A percentile compares a stretch with the other conserved stretches of the same genome.
Conservation (phyloP, 2,888 invertebrate species). For the Dynastes tityus region DNA sequence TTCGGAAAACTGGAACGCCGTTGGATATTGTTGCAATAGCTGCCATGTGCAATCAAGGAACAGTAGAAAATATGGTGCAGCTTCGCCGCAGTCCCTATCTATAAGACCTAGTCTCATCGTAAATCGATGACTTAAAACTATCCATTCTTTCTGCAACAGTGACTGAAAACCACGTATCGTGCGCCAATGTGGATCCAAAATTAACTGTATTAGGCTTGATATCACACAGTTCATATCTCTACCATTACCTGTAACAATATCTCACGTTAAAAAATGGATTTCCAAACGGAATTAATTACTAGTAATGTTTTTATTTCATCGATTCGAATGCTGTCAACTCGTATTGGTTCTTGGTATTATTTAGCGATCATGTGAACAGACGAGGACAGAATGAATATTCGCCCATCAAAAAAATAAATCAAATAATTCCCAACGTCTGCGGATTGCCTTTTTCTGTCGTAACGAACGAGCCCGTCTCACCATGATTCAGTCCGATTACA, state of each 20-base stretch:
- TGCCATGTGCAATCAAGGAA: slow-evolving; percentile 97
- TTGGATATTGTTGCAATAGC: slow-evolving; percentile 88
- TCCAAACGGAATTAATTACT: background rate
- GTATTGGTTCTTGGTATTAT: too few species aligned
- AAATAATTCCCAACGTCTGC: too few species aligned
- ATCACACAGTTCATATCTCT: slow-evolving; percentile 91
- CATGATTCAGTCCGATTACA: too few species aligned
- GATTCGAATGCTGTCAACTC: too few species aligned
- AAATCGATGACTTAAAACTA: slow-evolving; percentile 90
- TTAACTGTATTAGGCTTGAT: slow-evolving; percentile 88
- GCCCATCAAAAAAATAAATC: too few species aligned
- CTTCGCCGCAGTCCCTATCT: slow-evolving; percentile 75
- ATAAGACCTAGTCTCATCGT: slow-evolving; percentile 79
- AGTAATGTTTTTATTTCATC: too few species aligned
- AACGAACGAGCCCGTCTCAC: too few species aligned
- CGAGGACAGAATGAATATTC: too few species aligned
- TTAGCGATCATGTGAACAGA: too few species aligned
- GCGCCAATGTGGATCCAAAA: slow-evolving; percentile 88
- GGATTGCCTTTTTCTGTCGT: too few species aligned
- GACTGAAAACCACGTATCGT: slow-evolving; percentile 91
- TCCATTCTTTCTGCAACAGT: slow-evolving; percentile 95
- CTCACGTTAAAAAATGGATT: background rate
- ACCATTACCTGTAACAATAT: slow-evolving; percentile 79
- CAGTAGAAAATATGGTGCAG: slow-evolving; percentile 90
- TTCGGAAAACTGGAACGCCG: slow-evolving; percentile 93